A percentile compares a stretch with the other conserved stretches of the same genome.
Evolutionary conservation across 2,797 vertebrate genomes (phyloP).

Genomic region (Benthosema pterotum): DNA sequence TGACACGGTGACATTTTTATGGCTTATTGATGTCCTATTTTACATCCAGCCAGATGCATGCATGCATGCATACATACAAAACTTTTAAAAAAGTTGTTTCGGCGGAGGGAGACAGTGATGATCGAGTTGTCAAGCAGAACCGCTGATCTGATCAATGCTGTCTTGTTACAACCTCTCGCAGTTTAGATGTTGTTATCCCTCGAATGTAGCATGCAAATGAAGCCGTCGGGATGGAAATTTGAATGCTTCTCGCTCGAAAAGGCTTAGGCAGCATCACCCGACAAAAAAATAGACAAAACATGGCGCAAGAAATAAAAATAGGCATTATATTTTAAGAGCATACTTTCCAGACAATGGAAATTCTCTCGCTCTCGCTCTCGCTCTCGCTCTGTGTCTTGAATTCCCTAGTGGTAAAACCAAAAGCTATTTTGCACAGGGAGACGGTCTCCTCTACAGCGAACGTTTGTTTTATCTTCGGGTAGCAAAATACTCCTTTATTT

Average conservation of each 20-base stretch:
- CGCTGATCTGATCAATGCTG: constrained; percentile 7
- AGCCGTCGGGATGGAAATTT: constrained; percentile 7
- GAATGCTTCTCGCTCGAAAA: constrained; percentile 37
- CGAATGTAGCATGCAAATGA: constrained; percentile 22
- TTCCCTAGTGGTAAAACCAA: constrained; percentile 21
- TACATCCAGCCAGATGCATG: constrained; percentile 10
- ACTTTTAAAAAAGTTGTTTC: constrained; percentile 14
- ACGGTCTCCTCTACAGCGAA: constrained; percentile 1
- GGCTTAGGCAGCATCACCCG: constrained; percentile 33
- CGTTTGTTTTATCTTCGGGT: too few relatives aligned
- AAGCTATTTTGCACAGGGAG: constrained; percentile 30
- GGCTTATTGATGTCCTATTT: constrained; percentile 30
- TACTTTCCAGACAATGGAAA: constrained; percentile 31
- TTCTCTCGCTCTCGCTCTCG: constrained; percentile 7
- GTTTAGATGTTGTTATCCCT: constrained; percentile 1
- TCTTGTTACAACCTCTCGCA: constrained; percentile 18
- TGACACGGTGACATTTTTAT: constrained; percentile 32
- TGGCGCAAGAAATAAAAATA: constrained; percentile 5
- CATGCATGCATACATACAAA: constrained; percentile 13
- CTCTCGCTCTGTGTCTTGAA: constrained; percentile 10
- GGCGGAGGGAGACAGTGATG: background rate
- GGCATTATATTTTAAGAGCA: constrained; percentile 28
- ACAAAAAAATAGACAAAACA: constrained; percentile 46
- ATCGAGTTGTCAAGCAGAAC: constrained; percentile 3
- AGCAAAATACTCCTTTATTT: too few relatives aligned